Conservation (phyloP, 2,797 vertebrate genomes). For the Otolemur crassicaudatus region DNA sequence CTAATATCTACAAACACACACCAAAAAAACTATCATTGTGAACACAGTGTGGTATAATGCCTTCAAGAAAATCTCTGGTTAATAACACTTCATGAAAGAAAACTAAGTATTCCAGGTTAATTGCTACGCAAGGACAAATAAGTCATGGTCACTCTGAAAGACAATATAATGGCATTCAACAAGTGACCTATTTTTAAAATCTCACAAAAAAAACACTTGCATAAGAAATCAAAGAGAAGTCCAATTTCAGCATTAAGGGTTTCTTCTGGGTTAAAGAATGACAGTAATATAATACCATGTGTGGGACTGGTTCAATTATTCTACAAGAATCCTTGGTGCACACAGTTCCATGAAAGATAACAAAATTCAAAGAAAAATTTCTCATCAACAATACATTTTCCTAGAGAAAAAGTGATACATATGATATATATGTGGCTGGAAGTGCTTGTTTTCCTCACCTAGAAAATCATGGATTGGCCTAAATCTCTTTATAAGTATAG, state of each 20-base stretch:
- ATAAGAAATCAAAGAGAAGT: constrained; percentile 54
- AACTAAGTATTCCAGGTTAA: background rate
- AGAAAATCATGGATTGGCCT: background rate
- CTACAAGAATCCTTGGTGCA: background rate
- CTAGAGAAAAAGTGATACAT: background rate
- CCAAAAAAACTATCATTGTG: background rate
- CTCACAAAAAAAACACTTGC: background rate
- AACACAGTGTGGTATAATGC: background rate
- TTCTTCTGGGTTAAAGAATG: constrained; percentile 54
- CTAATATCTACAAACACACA: constrained; percentile 9
- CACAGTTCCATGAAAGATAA: background rate
- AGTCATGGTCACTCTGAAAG: background rate
- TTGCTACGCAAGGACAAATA: background rate
- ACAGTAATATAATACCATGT: background rate
- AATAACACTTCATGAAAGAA: constrained; percentile 53
- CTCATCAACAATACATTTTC: background rate
- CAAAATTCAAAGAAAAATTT: background rate
- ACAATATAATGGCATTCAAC: constrained; percentile 28
- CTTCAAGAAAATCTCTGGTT: constrained; percentile 15
- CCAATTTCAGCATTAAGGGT: background rate
- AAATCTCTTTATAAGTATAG: background rate
- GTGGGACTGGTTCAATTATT: constrained; percentile 23
- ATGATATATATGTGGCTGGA: background rate
- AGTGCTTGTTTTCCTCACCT: background rate
- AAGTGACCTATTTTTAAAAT: constrained; percentile 55